Percentiles rank a stretch among this genome's conserved stretches.
phyloP scores from a whole-genome alignment of 2,888 invertebrate species.

The Rhyacophila evoluta region DNA sequence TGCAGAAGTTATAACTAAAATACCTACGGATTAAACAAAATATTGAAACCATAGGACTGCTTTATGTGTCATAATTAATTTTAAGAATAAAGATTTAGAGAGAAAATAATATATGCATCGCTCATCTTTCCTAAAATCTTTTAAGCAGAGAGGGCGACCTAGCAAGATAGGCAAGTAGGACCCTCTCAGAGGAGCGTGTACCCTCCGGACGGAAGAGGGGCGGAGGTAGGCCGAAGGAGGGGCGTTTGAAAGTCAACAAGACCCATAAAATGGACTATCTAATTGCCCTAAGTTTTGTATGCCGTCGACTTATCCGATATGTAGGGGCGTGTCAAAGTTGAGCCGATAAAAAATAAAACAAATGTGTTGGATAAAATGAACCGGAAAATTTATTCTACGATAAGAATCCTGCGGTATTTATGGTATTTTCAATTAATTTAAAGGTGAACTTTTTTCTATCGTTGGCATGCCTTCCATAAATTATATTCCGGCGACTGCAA shows the following conservation, averaged over 20 bases:
- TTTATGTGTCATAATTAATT: too few species aligned
- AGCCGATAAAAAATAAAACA: slow-evolving; percentile 21
- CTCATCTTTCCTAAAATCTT: not conserved
- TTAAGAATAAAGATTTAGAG: too few species aligned
- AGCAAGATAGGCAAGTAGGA: slow-evolving; percentile 19
- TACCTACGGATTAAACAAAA: too few species aligned
- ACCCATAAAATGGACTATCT: slow-evolving; percentile 53
- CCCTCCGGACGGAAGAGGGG: slow-evolving; percentile 6
- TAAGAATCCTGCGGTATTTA: not conserved
- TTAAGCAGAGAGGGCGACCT: not conserved
- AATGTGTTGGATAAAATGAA: slow-evolving; percentile 18
- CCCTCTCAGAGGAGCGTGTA: slow-evolving; percentile 23
- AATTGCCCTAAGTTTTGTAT: slow-evolving; percentile 50
- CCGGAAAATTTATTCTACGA: slow-evolving; percentile 9
- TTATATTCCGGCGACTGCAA: not conserved
- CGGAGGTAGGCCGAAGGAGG: slow-evolving; percentile 26
- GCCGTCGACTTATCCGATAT: slow-evolving; percentile 41
- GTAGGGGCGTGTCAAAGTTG: slow-evolving; percentile 22
- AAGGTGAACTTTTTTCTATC: slow-evolving; percentile 1
- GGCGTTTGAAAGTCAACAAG: slow-evolving; percentile 45
- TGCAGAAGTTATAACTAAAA: too few species aligned
- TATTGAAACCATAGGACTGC: too few species aligned
- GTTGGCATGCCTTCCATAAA: not conserved
- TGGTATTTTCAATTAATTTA: slow-evolving; percentile 14
- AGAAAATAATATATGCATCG: too few species aligned